Percentiles rank a stretch among this genome's conserved stretches.
These are phyloP conservation scores for Eremophila alpestris DNA, from an alignment of 2,797 vertebrate genomes.

Conservation along the genomic window DNA sequence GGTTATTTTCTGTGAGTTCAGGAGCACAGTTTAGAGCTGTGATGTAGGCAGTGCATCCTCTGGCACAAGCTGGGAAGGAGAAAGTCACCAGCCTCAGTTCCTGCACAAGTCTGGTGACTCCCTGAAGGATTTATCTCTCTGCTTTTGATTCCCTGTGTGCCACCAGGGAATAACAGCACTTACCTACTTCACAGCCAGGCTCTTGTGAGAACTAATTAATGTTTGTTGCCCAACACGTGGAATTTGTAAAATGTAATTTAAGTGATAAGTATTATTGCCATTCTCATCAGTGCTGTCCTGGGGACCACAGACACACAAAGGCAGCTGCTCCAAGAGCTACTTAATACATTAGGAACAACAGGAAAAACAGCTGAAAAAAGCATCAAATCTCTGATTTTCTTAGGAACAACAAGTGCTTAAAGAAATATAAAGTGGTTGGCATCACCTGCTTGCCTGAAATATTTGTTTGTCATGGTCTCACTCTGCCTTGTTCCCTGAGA, in stretches of 20 bases:
- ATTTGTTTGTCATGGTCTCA: neutral
- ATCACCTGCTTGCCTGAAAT: neutral
- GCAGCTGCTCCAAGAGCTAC: neutral
- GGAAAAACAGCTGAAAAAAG: neutral
- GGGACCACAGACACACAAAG: neutral
- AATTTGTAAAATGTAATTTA: slow-evolving; percentile 50
- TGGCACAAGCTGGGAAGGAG: neutral
- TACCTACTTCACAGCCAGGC: slow-evolving; percentile 49
- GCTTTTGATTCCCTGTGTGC: neutral
- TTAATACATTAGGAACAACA: neutral
- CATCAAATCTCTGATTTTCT: neutral
- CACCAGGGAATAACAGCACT: slow-evolving; percentile 4
- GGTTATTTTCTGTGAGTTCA: neutral
- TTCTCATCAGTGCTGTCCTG: slow-evolving; percentile 18
- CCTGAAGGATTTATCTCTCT: neutral
- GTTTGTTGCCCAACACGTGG: slow-evolving; percentile 59
- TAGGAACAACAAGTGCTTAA: neutral
- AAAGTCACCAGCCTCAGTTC: neutral
- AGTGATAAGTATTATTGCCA: slow-evolving; percentile 50
- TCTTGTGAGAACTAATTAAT: slow-evolving; percentile 59
- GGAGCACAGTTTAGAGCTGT: neutral
- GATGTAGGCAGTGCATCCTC: neutral
- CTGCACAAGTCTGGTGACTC: neutral
- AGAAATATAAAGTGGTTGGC: neutral
- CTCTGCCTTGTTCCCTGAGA: neutral